Conservation (phyloP, 2,888 invertebrate species). For the Parascotia fuliginaria region DNA sequence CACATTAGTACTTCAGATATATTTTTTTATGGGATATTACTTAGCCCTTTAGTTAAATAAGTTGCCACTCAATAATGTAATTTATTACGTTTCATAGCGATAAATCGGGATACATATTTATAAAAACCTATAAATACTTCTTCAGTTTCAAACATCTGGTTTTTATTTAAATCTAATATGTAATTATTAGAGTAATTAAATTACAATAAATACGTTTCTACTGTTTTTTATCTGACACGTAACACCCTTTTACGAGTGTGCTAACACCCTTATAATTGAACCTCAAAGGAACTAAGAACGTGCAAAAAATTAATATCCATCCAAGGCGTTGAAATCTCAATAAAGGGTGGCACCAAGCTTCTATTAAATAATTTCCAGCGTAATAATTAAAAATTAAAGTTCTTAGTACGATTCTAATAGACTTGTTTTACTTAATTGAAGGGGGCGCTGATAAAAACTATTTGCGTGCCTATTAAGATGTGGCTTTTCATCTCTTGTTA, state of each 20-base stretch:
- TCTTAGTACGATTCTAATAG: constrained; percentile 63
- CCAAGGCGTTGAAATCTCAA: constrained; percentile 71
- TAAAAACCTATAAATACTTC: too few relatives aligned
- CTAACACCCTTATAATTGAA: constrained; percentile 49
- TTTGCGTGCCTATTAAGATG: constrained; percentile 70
- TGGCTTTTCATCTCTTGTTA: constrained; percentile 46
- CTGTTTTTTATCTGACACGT: constrained; percentile 18
- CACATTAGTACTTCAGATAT: too few relatives aligned
- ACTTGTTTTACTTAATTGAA: constrained; percentile 44
- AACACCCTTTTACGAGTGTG: constrained; percentile 21
- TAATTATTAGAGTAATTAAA: neutral
- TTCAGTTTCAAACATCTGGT: too few relatives aligned
- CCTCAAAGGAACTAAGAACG: constrained; percentile 37
- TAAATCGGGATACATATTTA: too few relatives aligned
- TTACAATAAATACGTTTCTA: neutral
- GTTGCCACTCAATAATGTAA: too few relatives aligned
- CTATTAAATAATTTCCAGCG: constrained; percentile 59
- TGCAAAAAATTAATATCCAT: constrained; percentile 64
- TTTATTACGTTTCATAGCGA: too few relatives aligned
- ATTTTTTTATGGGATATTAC: too few relatives aligned
- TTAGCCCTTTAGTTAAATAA: too few relatives aligned
- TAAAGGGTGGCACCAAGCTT: constrained; percentile 58
- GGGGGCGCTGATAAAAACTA: constrained; percentile 40
- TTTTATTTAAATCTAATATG: too few relatives aligned
- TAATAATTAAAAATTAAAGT: constrained; percentile 78